Percentiles rank a stretch among this genome's conserved stretches.
Conservation (phyloP, 2,113 vertebrate species). For the Agapornis roseicollis region DNA sequence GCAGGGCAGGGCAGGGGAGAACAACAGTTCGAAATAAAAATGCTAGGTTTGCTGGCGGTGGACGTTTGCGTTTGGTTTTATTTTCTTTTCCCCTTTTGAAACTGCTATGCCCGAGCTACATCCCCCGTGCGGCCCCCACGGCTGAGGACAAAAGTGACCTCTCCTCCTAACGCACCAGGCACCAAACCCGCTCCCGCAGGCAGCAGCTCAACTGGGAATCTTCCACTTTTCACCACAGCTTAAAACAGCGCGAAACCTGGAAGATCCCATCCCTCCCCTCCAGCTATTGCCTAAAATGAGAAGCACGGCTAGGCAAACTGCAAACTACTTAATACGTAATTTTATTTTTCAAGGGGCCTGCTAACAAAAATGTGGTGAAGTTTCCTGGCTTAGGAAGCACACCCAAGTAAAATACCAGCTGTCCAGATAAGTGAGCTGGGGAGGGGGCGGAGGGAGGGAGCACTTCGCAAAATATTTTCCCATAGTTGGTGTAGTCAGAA, state of each 20-base stretch:
- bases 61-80: too few relatives aligned
- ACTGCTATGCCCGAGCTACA: not conserved
- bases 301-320: slow-evolving; percentile 37
- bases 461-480: slow-evolving; percentile 46
- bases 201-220: slow-evolving; percentile 7
- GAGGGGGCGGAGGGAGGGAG: slow-evolving; percentile 39
- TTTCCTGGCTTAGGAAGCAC: slow-evolving; percentile 65
- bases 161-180: not conserved
- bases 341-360: slow-evolving; percentile 62
- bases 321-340: slow-evolving; percentile 55
- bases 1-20: not conserved
- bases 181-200: not conserved
- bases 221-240: slow-evolving; percentile 12
- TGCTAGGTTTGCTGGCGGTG: not conserved
- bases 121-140: not conserved
- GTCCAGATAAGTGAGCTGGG: slow-evolving; percentile 56
- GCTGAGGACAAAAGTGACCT: slow-evolving; percentile 19
- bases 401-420: slow-evolving; percentile 66
- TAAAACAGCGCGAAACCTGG: slow-evolving; percentile 37
- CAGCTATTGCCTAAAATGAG: slow-evolving; percentile 49
- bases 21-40: not conserved
- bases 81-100: not conserved
- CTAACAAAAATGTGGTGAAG: slow-evolving; percentile 60
- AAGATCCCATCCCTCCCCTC: slow-evolving; percentile 54
- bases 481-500: slow-evolving; percentile 46